Evolutionary conservation across 2,888 invertebrate genomes (phyloP).

Genomic region (Lasioglossum oenotherae): DNA sequence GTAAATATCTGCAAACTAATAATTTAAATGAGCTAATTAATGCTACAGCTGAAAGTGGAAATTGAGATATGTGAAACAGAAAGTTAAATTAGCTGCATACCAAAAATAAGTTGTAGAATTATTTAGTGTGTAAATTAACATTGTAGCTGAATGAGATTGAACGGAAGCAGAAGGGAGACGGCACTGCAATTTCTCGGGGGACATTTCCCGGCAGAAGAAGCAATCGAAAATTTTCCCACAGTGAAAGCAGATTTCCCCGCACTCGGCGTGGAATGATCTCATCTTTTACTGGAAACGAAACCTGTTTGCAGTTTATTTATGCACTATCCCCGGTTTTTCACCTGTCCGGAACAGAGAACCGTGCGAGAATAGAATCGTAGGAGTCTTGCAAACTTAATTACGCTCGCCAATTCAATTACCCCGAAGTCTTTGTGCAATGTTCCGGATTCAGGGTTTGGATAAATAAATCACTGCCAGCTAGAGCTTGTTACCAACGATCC

Average conservation of each 20-base stretch:
- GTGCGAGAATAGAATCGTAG: conserved; percentile 41
- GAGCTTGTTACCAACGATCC: neutral
- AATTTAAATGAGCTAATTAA: neutral
- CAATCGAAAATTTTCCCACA: conserved; percentile 17
- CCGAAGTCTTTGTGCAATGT: conserved; percentile 29
- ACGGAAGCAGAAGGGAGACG: neutral
- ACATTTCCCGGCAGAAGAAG: neutral
- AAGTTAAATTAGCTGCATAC: neutral
- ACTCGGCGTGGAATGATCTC: conserved; percentile 21
- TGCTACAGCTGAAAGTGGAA: neutral
- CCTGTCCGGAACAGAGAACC: conserved; percentile 32
- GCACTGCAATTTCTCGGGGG: neutral
- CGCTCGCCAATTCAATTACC: conserved; percentile 52
- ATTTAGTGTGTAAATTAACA: neutral
- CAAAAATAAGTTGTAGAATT: neutral
- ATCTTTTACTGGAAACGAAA: conserved; percentile 33
- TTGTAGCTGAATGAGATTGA: neutral
- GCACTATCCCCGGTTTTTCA: conserved; percentile 35
- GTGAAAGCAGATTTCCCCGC: neutral
- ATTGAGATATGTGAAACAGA: neutral
- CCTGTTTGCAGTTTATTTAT: conserved; percentile 43
- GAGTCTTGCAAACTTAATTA: conserved; percentile 52
- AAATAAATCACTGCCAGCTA: conserved; percentile 26
- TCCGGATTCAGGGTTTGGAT: conserved; percentile 31
- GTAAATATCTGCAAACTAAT: neutral